These are phyloP conservation scores for Macquaria australasica DNA, from an alignment of 2,113 vertebrate genomes.

Conservation along the genomic window DNA sequence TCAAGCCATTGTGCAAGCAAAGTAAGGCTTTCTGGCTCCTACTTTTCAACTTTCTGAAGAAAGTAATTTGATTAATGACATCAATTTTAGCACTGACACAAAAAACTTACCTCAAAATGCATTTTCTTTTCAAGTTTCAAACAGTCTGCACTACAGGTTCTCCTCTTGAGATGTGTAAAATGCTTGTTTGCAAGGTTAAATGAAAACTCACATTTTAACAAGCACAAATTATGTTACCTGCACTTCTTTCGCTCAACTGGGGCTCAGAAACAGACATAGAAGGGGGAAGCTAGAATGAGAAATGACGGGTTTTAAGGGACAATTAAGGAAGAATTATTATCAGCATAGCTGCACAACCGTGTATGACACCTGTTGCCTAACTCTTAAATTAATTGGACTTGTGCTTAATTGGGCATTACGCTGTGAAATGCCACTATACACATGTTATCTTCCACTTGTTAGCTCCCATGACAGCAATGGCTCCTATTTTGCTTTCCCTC, in stretches of 20 bases:
- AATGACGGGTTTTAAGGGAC: not conserved
- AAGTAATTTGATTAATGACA: slow-evolving; percentile 31
- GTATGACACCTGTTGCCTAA: slow-evolving; percentile 17
- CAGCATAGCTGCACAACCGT: slow-evolving; percentile 17
- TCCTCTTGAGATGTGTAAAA: not conserved
- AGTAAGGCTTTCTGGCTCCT: slow-evolving; percentile 16
- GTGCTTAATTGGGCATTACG: slow-evolving; percentile 20
- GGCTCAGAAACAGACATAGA: not conserved
- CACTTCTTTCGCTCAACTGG: not conserved
- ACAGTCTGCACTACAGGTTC: not conserved
- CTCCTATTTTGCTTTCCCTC: slow-evolving; percentile 56
- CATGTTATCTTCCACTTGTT: slow-evolving; percentile 44
- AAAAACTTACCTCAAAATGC: not conserved
- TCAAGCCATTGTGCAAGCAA: slow-evolving; percentile 17
- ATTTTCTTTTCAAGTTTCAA: not conserved
- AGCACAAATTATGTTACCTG: not conserved
- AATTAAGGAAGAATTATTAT: slow-evolving; percentile 30
- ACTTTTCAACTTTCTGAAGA: slow-evolving; percentile 21
- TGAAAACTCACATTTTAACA: not conserved
- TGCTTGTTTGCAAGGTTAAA: not conserved
- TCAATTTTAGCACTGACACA: slow-evolving; percentile 29
- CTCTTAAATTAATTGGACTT: slow-evolving; percentile 23
- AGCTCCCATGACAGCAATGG: slow-evolving; percentile 42
- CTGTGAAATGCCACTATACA: slow-evolving; percentile 38
- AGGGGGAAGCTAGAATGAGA: not conserved